Percentiles rank a stretch among this genome's conserved stretches.
Evolutionary conservation across 2,888 invertebrate species (phyloP).

Genomic region (Cryptophagus acutangulus): DNA sequence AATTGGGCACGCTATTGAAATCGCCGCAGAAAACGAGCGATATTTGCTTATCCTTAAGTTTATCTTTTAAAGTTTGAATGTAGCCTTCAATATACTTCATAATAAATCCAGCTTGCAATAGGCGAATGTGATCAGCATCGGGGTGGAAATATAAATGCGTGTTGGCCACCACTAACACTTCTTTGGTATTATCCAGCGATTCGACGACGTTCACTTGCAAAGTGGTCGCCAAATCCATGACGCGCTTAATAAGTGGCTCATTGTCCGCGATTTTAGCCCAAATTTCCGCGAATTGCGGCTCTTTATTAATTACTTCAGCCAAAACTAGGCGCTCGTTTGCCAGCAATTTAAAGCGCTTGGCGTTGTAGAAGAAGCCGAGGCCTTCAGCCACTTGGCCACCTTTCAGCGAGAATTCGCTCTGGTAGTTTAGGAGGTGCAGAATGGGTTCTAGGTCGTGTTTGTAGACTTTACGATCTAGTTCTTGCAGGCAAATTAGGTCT

Average conservation of each 20-base stretch:
- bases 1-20: conserved; percentile 85
- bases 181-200: conserved; percentile 49
- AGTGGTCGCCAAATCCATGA: conserved; percentile 63
- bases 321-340: conserved; percentile 54
- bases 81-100: conserved; percentile 65
- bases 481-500: conserved; percentile 89
- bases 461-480: conserved; percentile 80
- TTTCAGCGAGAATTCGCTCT: conserved; percentile 66
- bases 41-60: conserved; percentile 49
- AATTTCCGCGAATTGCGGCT: conserved; percentile 52
- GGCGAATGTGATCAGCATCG: conserved; percentile 81
- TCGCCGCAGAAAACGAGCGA: conserved; percentile 85
- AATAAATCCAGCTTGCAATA: conserved; percentile 75
- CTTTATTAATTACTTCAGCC: conserved; percentile 54
- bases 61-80: conserved; percentile 44
- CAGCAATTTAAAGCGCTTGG: conserved; percentile 60
- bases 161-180: conserved; percentile 67
- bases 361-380: conserved; percentile 70
- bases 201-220: conserved; percentile 58
- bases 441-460: conserved; percentile 59
- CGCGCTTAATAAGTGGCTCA: conserved; percentile 52
- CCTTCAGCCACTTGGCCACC: conserved; percentile 75
- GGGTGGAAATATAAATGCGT: conserved; percentile 94
- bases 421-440: conserved; percentile 54
- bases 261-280: conserved; percentile 61